Conservation (phyloP, 2,888 invertebrate species). For the Latheticus oryzae region DNA sequence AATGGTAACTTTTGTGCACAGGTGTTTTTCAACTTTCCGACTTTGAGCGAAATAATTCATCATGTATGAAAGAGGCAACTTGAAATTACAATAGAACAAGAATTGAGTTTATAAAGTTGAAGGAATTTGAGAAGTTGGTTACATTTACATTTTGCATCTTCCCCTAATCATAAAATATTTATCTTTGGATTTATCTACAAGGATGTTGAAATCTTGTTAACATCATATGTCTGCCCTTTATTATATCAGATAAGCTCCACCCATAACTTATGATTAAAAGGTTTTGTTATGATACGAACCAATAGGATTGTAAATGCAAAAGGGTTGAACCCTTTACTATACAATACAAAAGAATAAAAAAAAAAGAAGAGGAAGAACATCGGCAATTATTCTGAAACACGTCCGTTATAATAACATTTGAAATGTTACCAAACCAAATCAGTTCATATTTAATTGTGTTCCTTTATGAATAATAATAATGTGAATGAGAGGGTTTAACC, state of each 20-base stretch:
- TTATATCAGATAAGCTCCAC: slow-evolving; percentile 47
- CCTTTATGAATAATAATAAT: slow-evolving; percentile 54
- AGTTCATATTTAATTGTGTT: slow-evolving; percentile 58
- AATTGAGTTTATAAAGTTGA: no score
- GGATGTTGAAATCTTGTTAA: slow-evolving; percentile 49
- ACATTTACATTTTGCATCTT: no score
- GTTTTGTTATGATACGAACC: slow-evolving; percentile 51
- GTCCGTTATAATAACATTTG: slow-evolving; percentile 60
- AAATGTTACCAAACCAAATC: slow-evolving; percentile 56
- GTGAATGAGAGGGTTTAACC: slow-evolving; percentile 42
- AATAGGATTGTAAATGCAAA: slow-evolving; percentile 47
- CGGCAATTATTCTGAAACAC: slow-evolving; percentile 59
- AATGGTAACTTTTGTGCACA: slow-evolving; percentile 34
- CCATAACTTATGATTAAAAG: slow-evolving; percentile 55
- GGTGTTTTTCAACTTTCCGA: slow-evolving; percentile 35
- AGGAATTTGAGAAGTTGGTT: no score
- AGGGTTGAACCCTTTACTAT: slow-evolving; percentile 46
- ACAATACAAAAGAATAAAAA: no score
- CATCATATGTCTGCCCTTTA: slow-evolving; percentile 47
- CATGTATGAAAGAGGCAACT: not conserved
- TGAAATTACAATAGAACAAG: not conserved
- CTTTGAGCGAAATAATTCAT: slow-evolving; percentile 13
- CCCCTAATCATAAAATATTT: slow-evolving; percentile 20
- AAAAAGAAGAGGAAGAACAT: slow-evolving; percentile 39
- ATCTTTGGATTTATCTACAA: slow-evolving; percentile 17